Base-by-base conservation (phyloP, 2,888 invertebrate genomes). In the Terebella lapidaria region DNA sequence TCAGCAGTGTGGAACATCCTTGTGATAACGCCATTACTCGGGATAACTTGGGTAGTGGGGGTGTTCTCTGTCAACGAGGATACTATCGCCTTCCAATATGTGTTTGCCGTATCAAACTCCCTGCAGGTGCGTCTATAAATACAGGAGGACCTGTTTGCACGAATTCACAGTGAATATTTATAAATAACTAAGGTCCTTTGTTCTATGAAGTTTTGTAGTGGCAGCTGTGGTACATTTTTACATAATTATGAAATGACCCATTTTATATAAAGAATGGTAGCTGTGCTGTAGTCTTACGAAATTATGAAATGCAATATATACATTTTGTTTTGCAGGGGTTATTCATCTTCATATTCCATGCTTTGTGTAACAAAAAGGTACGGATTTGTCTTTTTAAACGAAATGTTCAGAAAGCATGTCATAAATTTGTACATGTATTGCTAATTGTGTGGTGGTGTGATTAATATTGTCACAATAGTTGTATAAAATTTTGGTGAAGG, bases 271-370 rank as follows among this genome's bases (percentile, higher is more conserved):
- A 35, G 18, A 35, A 35, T 15, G 18, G 35, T 10, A 10, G 49
- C 24, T 18, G 22, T 49, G 22, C 24, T 49, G 22, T 49, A 20
- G 22, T 49, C 22, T 22, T 20, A 49, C 24, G 22, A n/a, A n/a
- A 22, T 49, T 49, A 49, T 49, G n/a, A 49, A 49, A 5, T 22
- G 5, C 5, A 22, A n/a, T 22, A n/a, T n/a, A 22, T 49, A 5
- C 22, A n/a, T 49, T 58, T 58, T 58, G 22, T 45, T 2, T 61
- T 63, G 3, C 57, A 68, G 68, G 68, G 68, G 25, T 52, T 68
- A 22, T 63, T 68, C 28, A 68, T 68, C 47, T 68, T 67, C 53
- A 65, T 69, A 22, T 66, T 69, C 53, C 66, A 69, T 29, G 69
- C 63, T 29, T 56, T 64, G 2, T 64, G 63, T 46, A 64, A 64